Evolutionary conservation across 2,113 vertebrate genomes (phyloP), one percentile per base, ranked within the genome.

Genomic region (Oreochromis aureus): DNA sequence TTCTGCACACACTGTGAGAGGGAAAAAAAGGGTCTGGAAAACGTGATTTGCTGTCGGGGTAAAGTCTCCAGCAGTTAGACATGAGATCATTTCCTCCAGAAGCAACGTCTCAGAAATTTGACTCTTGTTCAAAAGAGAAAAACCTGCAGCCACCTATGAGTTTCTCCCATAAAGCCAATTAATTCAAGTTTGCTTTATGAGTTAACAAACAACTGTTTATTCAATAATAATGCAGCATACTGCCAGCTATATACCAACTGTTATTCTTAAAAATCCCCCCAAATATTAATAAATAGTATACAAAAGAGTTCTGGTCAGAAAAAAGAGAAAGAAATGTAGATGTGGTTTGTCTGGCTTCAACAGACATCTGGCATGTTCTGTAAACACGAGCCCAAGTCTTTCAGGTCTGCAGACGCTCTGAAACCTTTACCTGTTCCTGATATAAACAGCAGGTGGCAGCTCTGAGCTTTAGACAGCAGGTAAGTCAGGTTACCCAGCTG

Each of bases 391-490:
- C 4, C 53, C 8, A 48, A 15, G 46, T 54, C 56, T 58, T 59
- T 16, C 82, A 7, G 59, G 59, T 59, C 84, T 81, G 58, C 34
- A 78, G 18, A 81, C 1, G 13, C 24, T 30, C 81, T 34, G 22
- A 81, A 30, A n/a, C 15, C 13, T 87, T 63, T n/a, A 90, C 87
- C 93, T 91, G 91, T 93, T 94, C 87, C 86, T 80, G 8, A 32
- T 81, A 13, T 66, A 39, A 93, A 90, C 96, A 96, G 95, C 93
- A 96, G 96, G 90, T 92, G 96, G 95, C 96, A 96, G 91, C 92
- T 92, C 89, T 92, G 91, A 95, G 95, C 95, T 93, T 94, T 36
- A 87, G 8, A 82, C 56, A 9, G 78, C 93, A 95, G 94, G 93
- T 95, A 54, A 92, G 12, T 16, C 82, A 87, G 86, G 84, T 88